Base-by-base conservation (phyloP, 2,113 vertebrate species). In the Hippolais icterina region DNA sequence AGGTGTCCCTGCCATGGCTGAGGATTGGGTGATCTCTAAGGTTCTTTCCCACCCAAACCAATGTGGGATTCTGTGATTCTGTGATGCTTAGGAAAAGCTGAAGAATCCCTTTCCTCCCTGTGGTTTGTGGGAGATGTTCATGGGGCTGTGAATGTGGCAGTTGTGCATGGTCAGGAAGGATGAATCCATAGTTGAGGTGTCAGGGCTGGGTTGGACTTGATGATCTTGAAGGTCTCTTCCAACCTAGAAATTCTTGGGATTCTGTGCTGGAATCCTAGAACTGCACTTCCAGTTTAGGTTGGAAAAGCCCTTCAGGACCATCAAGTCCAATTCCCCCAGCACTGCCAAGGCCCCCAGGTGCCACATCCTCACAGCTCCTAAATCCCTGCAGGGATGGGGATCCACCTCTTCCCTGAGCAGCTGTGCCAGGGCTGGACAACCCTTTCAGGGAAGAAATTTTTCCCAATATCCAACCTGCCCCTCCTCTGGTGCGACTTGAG, bases 91-190 rank as follows among this genome's bases (percentile, higher is more conserved):
- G 60, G 60, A 60, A 16, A 28, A 87, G 33, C 41, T 21, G 4
- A 15, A 64, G 11, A 7, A 72, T 68, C 39, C 44, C 17, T 37
- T 49, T 20, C 4, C 22, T 42, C 33, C 11, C 0, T 6, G 12
- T 7, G 14, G 2, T 2, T 2, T 5, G 0, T 28, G n/a, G 37
- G n/a, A 47, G 37, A 13, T 50, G 44, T 41, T 11, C 11, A 0
- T 12, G 54, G 24, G 33, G 9, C 47, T 56, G 29, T 9, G 2
- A 2, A 13, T 1, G 1, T 4, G 5, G 25, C 49, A 11, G 46
- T 2, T 35, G 19, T 59, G 14, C 6, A 2, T 18, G 42, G 21
- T 37, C 39, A 18, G 63, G 22, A 61, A 10, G 52, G 61, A 5
- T 11, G 14, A 53, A 24, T 16, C 6, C 61, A 2, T 39, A 39